Evolutionary conservation across 1,140 invertebrate genomes (phyloP).

Genomic region (Tribolium madens): DNA sequence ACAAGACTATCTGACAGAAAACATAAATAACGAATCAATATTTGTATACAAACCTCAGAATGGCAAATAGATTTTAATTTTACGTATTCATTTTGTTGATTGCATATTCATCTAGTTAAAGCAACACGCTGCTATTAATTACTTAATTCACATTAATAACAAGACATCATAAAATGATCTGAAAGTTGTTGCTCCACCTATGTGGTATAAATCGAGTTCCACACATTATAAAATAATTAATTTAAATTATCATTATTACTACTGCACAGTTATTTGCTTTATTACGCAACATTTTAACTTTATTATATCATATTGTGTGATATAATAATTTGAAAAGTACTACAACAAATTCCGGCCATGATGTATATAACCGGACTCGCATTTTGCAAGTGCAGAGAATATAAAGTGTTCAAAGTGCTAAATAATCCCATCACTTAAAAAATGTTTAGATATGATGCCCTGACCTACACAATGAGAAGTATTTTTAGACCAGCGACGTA

Average conservation of each 20-base stretch:
- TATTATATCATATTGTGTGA: background rate
- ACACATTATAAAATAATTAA: background rate
- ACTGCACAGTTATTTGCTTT: background rate
- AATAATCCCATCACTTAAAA: constrained; percentile 21
- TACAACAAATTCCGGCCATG: no score
- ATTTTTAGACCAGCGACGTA: constrained; percentile 34
- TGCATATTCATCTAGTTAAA: constrained; percentile 12
- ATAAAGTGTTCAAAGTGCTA: background rate
- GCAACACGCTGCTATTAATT: constrained; percentile 14
- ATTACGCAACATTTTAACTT: background rate
- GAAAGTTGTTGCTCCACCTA: constrained; percentile 2
- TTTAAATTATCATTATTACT: background rate
- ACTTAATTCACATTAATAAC: constrained; percentile 31
- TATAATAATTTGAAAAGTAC: background rate
- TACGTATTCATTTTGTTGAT: constrained; percentile 36
- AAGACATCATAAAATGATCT: background rate
- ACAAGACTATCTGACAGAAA: constrained; percentile 6
- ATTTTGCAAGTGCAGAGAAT: no score
- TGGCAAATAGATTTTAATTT: constrained; percentile 6
- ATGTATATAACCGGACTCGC: no score
- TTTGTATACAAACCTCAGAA: constrained; percentile 15
- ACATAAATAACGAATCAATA: constrained; percentile 12
- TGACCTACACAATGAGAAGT: constrained; percentile 43
- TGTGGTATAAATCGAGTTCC: background rate
- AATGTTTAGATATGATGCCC: constrained; percentile 33